These are phyloP conservation scores for Oryctolagus cuniculus DNA, from an alignment of 2,113 vertebrate species.

Conservation along the genomic window DNA sequence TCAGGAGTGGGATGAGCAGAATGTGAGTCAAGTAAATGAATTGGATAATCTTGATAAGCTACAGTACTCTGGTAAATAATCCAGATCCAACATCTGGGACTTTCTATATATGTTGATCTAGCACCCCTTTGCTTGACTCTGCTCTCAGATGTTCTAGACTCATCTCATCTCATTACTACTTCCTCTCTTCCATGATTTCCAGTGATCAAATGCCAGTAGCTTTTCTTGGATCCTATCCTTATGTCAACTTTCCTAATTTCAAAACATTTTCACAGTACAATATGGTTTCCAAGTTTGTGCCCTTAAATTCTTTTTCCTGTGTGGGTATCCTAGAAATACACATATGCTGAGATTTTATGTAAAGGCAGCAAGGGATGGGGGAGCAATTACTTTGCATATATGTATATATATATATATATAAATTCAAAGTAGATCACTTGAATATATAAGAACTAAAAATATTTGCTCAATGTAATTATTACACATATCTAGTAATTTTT, in stretches of 20 bases:
- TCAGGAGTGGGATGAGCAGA: neutral
- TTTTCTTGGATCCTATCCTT: slow-evolving; percentile 78
- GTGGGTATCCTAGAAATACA: slow-evolving; percentile 67
- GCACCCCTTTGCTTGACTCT: neutral
- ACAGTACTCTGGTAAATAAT: neutral
- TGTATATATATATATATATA: neutral
- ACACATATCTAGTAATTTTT: neutral
- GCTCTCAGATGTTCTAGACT: neutral
- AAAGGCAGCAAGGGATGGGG: slow-evolving; percentile 40
- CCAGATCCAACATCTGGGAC: neutral
- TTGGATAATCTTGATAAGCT: neutral
- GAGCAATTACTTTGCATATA: slow-evolving; percentile 45
- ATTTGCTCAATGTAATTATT: neutral
- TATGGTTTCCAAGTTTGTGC: slow-evolving; percentile 79
- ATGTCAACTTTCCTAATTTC: slow-evolving; percentile 79
- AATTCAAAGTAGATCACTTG: slow-evolving; percentile 15
- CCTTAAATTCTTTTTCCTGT: slow-evolving; percentile 75
- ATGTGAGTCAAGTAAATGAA: neutral
- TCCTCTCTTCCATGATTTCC: slow-evolving; percentile 69
- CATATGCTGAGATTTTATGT: slow-evolving; percentile 70
- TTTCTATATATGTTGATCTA: neutral
- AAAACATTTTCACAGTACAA: slow-evolving; percentile 82
- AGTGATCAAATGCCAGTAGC: slow-evolving; percentile 79
- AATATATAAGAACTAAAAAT: neutral
- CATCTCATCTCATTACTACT: slow-evolving; percentile 56